Conservation (phyloP, 2,797 vertebrate species). For the Takifugu ocellatus region DNA sequence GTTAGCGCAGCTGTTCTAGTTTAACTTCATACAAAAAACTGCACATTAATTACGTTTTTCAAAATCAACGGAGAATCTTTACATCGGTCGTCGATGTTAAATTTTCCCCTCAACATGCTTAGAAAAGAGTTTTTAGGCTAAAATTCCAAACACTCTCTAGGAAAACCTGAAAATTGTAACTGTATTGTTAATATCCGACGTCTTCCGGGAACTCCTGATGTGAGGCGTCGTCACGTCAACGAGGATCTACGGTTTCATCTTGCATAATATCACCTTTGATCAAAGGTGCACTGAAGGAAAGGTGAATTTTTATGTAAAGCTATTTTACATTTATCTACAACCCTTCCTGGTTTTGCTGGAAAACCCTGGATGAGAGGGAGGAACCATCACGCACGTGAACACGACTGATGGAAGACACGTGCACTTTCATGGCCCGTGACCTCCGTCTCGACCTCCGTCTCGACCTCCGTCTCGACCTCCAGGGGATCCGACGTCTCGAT, state of each 20-base stretch:
- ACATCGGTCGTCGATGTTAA: no score
- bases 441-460: background rate
- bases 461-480: no score
- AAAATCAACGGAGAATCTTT: no score
- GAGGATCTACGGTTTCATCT: background rate
- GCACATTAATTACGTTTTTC: no score
- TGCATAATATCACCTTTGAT: background rate
- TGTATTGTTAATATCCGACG: constrained; percentile 25
- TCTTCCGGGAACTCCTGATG: constrained; percentile 18
- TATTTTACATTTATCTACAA: background rate
- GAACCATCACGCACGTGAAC: no score
- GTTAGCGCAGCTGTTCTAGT: background rate
- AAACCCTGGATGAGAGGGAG: no score
- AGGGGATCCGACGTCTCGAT: no score
- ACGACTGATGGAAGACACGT: no score
- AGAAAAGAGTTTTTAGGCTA: constrained; percentile 52
- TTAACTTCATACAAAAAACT: background rate
- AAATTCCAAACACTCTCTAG: constrained; percentile 14
- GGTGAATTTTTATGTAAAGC: background rate
- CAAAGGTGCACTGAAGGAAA: no score
- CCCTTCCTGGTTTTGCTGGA: no score
- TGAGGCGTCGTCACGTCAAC: background rate
- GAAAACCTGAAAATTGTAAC: constrained; percentile 30
- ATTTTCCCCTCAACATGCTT: constrained; percentile 46
- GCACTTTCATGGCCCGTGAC: no score